phyloP scores from a whole-genome alignment of 2,113 vertebrate species.

The Tetrao urogallus region DNA sequence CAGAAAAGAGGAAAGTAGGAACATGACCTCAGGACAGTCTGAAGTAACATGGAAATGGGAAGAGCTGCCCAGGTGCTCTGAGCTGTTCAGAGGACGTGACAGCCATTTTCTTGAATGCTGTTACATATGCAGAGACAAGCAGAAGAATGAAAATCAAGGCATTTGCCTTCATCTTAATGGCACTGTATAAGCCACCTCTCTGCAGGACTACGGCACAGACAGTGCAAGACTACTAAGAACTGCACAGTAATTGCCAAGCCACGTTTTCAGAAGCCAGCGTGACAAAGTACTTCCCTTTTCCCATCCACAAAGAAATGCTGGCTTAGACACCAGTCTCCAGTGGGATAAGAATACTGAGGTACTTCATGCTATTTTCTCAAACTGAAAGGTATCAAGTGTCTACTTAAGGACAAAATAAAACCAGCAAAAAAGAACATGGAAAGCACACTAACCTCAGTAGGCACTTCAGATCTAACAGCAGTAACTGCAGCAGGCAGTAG shows the following conservation, averaged over 20 bases:
- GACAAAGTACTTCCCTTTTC: not conserved
- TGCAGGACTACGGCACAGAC: not conserved
- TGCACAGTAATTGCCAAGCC: not conserved
- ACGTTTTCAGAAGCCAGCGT: rapidly evolving
- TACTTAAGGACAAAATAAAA: not conserved
- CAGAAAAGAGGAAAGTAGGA: not conserved
- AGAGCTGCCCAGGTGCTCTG: not conserved
- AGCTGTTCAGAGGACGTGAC: not conserved
- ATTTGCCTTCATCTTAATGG: not conserved
- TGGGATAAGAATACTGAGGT: not conserved
- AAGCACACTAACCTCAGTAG: not conserved
- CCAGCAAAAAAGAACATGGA: not conserved
- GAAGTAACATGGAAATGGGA: not conserved
- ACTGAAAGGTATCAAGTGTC: not conserved
- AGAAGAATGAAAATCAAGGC: not conserved
- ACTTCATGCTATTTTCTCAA: not conserved
- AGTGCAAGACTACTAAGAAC: not conserved
- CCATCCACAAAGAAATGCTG: not conserved
- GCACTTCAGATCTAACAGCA: not conserved
- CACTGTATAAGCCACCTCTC: not conserved
- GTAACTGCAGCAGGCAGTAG: not conserved
- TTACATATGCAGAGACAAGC: not conserved
- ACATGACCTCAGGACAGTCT: not conserved
- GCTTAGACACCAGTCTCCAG: not conserved
- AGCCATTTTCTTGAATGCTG: not conserved